Percentiles rank a stretch among this genome's conserved stretches.
phyloP scores from a whole-genome alignment of 2,797 vertebrate genomes.

The Siniperca scherzeri region DNA sequence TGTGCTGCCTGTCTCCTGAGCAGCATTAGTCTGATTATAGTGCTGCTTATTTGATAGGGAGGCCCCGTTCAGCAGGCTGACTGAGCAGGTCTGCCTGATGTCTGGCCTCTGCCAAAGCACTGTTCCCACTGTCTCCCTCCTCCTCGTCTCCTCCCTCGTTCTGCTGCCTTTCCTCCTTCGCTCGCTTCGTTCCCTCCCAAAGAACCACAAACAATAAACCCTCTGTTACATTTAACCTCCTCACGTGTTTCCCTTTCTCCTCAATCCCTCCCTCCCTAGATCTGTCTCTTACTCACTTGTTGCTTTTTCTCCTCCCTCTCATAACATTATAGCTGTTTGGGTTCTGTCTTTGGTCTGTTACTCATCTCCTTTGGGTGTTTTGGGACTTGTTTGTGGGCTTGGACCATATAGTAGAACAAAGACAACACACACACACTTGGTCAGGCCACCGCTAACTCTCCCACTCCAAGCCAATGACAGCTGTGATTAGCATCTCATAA shows the following conservation, averaged over 20 bases:
- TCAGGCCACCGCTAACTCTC: conserved; percentile 63
- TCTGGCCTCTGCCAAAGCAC: conserved; percentile 56
- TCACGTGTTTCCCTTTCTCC: conserved; percentile 84
- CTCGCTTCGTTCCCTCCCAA: conserved; percentile 78
- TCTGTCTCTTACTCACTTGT: conserved; percentile 70
- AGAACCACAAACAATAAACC: conserved; percentile 92
- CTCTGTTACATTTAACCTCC: conserved; percentile 91
- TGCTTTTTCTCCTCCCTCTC: conserved; percentile 59
- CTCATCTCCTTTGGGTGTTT: conserved; percentile 76
- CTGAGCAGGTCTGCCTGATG: conserved; percentile 54
- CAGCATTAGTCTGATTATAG: conserved; percentile 58
- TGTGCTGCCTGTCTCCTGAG: conserved; percentile 55
- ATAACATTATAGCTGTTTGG: conserved; percentile 74
- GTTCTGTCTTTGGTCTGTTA: conserved; percentile 71
- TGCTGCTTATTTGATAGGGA: conserved; percentile 48
- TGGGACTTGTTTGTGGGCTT: conserved; percentile 77
- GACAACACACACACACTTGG: conserved; percentile 56
- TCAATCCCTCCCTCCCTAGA: conserved; percentile 62
- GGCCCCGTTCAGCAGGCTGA: conserved; percentile 48
- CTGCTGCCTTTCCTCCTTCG: conserved; percentile 65
- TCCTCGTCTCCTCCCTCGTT: conserved; percentile 66
- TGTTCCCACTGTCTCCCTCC: conserved; percentile 75
- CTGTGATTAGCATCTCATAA: conserved; percentile 74
- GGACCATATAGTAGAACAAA: conserved; percentile 67
- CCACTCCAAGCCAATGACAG: conserved; percentile 67